Evolutionary conservation across 2,888 invertebrate species (phyloP), one percentile per base, ranked within the genome.

Genomic region (Calameuta idolon): DNA sequence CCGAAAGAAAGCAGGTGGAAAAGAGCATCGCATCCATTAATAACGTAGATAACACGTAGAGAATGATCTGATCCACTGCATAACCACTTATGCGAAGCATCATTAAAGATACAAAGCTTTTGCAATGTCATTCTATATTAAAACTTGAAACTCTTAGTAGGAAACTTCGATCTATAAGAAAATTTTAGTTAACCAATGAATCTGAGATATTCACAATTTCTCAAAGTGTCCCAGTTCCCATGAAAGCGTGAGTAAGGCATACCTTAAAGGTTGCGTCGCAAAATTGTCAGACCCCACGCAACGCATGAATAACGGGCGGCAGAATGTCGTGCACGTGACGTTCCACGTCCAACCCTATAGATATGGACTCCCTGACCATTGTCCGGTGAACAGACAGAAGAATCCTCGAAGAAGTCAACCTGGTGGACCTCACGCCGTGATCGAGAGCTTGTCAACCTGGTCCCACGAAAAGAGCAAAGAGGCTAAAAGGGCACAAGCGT

Each of bases 311-410:
- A 86, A 85, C 85, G 82, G 85, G 84, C 85, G 86, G 87, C 87
- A 84, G 85, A 83, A 84, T 83, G 87, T 86, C 85, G 85, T 83
- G 87, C 86, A 85, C 87, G 88, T 89, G 89, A 88, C 87, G 86
- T 76, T 86, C 88, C 88, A 86, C 81, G 85, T 80, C 79, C 55
- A 34, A 11, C 55, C 23, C 55, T 23, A 23, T 55, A 55, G 33
- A 84, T 83, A 83, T 84, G 80, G 80, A 79, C 76, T 83, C 77
- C 83, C 80, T 83, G 85, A 80, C 86, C 86, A 88, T 88, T 89
- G 88, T 89, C 85, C 85, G 80, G 73, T 75, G 75, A 75, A 68
- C 74, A 76, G 79, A 75, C 77, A 79, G 80, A 78, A 80, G 82
- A 80, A 82, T 85, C 86, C 85, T 85, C 84, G 86, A 85, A 85